Conservation (phyloP, 2,113 vertebrate genomes). For the Notothenia rossii region DNA sequence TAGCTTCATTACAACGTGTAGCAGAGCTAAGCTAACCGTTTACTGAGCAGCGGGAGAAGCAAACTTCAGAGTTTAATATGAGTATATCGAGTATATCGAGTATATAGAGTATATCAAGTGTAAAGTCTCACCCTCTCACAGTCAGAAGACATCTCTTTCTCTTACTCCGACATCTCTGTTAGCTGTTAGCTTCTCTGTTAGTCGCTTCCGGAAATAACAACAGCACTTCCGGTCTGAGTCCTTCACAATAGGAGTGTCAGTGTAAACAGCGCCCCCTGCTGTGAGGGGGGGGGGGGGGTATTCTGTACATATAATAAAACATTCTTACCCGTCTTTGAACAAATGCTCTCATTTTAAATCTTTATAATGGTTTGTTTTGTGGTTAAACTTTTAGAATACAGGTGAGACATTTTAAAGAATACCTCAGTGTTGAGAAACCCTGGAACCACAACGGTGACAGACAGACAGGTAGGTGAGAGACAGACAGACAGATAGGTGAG, state of each 20-base stretch:
- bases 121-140: neutral
- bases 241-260: conserved; percentile 6
- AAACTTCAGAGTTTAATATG: neutral
- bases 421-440: too few relatives aligned
- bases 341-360: too few relatives aligned
- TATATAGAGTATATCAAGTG: too few relatives aligned
- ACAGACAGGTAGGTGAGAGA: too few relatives aligned
- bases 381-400: too few relatives aligned
- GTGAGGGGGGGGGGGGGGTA: neutral
- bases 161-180: neutral
- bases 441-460: too few relatives aligned
- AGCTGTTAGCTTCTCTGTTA: neutral
- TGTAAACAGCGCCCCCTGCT: neutral
- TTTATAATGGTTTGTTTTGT: too few relatives aligned
- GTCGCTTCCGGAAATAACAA: conserved; percentile 28
- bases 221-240: neutral
- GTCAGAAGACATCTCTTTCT: neutral
- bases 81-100: too few relatives aligned
- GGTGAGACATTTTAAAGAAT: too few relatives aligned
- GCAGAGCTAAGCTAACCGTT: neutral
- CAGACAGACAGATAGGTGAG: too few relatives aligned
- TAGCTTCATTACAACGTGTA: neutral
- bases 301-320: too few relatives aligned
- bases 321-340: too few relatives aligned
- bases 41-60: neutral